These are phyloP conservation scores for Aselliscus stoliczkanus DNA, from an alignment of 2,797 vertebrate species.

Conservation along the genomic window DNA sequence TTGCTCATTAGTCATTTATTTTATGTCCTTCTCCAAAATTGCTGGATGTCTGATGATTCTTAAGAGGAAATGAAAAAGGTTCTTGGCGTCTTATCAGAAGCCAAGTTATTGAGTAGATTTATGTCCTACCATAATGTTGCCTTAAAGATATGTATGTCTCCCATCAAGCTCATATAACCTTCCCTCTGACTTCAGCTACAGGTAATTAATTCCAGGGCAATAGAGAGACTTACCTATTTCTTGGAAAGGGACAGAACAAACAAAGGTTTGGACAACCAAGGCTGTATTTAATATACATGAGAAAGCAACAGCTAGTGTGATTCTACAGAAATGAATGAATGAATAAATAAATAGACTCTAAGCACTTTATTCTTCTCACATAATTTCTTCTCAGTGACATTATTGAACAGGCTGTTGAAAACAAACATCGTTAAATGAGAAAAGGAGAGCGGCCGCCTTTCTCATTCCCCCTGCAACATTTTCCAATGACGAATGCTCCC, in stretches of 20 bases:
- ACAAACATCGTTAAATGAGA: constrained; percentile 88
- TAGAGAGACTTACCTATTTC: constrained; percentile 52
- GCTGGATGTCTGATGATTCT: constrained; percentile 35
- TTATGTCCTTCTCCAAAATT: constrained; percentile 49
- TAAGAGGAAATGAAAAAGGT: constrained; percentile 48
- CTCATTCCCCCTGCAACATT: constrained; percentile 84
- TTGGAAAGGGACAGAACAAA: constrained; percentile 72
- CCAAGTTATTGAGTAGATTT: constrained; percentile 51
- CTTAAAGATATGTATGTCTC: constrained; percentile 22
- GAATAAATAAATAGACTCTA: constrained; percentile 85
- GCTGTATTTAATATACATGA: constrained; percentile 84
- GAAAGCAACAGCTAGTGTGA: constrained; percentile 80
- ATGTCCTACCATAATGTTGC: constrained; percentile 5
- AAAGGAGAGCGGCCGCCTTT: constrained; percentile 80
- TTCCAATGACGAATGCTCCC: constrained; percentile 85
- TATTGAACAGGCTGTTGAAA: constrained; percentile 87
- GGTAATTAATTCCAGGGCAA: constrained; percentile 59
- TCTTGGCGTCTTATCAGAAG: constrained; percentile 48
- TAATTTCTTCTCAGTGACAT: constrained; percentile 85
- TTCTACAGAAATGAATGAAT: constrained; percentile 84
- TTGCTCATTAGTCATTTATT: constrained; percentile 51
- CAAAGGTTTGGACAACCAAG: constrained; percentile 75
- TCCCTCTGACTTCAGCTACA: constrained; percentile 67
- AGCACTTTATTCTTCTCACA: constrained; percentile 87
- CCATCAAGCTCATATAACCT: constrained; percentile 57